Conservation (phyloP, 2,113 vertebrate genomes). For the Caracal caracal region DNA sequence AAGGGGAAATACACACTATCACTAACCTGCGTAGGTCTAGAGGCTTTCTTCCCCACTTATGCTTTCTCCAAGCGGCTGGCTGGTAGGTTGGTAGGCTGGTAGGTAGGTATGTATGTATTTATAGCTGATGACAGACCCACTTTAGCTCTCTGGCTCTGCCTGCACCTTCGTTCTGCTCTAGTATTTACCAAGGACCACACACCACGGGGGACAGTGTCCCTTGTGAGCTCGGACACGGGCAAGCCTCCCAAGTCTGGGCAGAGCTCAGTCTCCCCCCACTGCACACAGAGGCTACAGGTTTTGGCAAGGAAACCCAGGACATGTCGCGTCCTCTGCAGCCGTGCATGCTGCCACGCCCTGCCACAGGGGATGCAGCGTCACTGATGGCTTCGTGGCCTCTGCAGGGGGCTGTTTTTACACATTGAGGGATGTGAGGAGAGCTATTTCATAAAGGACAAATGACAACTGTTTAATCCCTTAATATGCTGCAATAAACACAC, state of each 20-base stretch:
- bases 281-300: not conserved
- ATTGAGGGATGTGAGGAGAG: not conserved
- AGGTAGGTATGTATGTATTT: no score
- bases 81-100: no score
- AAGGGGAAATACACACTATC: not conserved
- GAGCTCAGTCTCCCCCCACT: not conserved
- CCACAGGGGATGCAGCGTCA: not conserved
- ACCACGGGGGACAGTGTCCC: rapidly evolving
- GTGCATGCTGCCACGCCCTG: rapidly evolving
- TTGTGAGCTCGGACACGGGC: not conserved
- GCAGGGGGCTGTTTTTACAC: rapidly evolving
- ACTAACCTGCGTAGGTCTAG: not conserved
- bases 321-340: rapidly evolving
- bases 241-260: not conserved
- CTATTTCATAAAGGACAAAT: not conserved
- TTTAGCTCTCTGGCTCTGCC: not conserved
- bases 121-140: not conserved
- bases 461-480: not conserved
- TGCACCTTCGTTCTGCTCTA: not conserved
- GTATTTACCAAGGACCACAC: rapidly evolving
- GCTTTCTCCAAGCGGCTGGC: not conserved
- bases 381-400: no score
- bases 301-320: not conserved
- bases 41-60: not conserved
- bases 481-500: not conserved